Conservation (phyloP, 2,797 vertebrate species). For the Meriones psammophilus region DNA sequence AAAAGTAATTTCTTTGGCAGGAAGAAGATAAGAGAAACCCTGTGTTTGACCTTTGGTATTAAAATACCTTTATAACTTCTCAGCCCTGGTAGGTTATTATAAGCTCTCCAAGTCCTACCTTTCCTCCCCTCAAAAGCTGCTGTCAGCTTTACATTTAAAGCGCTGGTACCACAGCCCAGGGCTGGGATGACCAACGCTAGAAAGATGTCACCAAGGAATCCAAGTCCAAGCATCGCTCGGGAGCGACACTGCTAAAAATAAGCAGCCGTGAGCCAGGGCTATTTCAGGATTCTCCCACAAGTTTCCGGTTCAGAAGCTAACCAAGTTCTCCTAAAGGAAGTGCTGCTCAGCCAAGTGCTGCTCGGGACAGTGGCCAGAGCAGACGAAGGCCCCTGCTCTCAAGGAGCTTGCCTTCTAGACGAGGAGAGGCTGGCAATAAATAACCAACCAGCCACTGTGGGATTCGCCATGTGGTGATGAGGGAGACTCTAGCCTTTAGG, state of each 20-base stretch:
- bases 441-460: neutral
- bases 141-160: neutral
- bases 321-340: neutral
- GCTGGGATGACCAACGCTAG: constrained; percentile 39
- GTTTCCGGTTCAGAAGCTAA: neutral
- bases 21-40: constrained; percentile 52
- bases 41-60: constrained; percentile 66
- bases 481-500: neutral
- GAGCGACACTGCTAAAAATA: constrained; percentile 62
- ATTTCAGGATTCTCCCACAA: neutral
- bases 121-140: constrained; percentile 46
- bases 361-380: neutral
- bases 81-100: neutral
- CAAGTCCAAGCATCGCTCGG: neutral
- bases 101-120: neutral
- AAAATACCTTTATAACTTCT: constrained; percentile 24
- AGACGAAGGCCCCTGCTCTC: neutral
- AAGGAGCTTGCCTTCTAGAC: neutral
- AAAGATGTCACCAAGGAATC: constrained; percentile 55
- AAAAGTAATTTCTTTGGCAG: constrained; percentile 70
- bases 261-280: neutral
- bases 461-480: neutral
- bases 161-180: neutral
- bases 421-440: neutral
- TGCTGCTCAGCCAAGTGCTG: neutral